These are phyloP conservation scores for Momotus momota DNA, from an alignment of 2,797 vertebrate genomes.

Conservation along the genomic window DNA sequence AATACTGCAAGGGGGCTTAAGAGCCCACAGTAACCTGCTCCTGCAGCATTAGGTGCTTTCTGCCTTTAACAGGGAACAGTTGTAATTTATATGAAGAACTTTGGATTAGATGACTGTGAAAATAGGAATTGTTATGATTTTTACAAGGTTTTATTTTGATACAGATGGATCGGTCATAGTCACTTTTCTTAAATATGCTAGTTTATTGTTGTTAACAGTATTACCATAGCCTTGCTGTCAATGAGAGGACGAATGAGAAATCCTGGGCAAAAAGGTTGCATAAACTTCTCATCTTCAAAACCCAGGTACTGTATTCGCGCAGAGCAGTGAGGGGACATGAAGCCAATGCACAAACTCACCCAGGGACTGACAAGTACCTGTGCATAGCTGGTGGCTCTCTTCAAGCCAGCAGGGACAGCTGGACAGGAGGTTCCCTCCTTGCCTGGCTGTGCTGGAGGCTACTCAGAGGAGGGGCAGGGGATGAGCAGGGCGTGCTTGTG, in stretches of 20 bases:
- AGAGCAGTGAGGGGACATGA: neutral
- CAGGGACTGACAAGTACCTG: accelerated
- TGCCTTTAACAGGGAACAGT: neutral
- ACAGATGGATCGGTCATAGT: neutral
- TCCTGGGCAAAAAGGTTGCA: neutral
- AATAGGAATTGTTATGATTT: neutral
- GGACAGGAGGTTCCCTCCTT: neutral
- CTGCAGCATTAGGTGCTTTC: neutral
- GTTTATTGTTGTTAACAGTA: neutral
- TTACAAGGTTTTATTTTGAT: neutral
- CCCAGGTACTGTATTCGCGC: neutral
- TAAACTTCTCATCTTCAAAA: neutral
- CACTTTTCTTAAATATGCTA: neutral
- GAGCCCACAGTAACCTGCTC: neutral
- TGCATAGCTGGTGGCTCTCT: neutral
- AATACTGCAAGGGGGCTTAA: neutral
- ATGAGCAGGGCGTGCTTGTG: neutral
- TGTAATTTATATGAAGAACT: neutral
- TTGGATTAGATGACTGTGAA: neutral
- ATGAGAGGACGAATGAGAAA: neutral
- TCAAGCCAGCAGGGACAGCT: neutral
- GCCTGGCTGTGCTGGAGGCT: accelerated
- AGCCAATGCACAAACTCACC: neutral
- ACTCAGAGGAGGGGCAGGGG: neutral
- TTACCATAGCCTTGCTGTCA: neutral